A percentile compares a stretch with the other conserved stretches of the same genome.
Evolutionary conservation across 1,140 invertebrate genomes (phyloP).

Genomic region (Plutomurus gul): DNA sequence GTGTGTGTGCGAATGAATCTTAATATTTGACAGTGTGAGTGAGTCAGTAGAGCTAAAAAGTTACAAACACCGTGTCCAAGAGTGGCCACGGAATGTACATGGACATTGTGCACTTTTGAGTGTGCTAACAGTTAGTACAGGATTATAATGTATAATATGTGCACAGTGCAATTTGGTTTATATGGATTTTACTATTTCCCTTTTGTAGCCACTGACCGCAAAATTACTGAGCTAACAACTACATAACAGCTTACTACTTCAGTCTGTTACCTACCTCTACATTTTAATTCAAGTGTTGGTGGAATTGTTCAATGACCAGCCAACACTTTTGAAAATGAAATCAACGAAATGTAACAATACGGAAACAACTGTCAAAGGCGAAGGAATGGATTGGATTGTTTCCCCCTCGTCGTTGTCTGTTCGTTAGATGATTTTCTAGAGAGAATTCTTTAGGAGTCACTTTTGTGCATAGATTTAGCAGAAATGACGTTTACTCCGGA

Average conservation of each 20-base stretch:
- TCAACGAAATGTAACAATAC: conserved; percentile 21
- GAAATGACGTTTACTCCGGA: not conserved
- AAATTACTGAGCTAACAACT: not conserved
- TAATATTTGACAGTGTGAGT: too few species aligned
- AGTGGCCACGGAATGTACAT: too few species aligned
- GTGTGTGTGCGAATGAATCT: too few species aligned
- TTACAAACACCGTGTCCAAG: too few species aligned
- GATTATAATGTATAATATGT: not conserved
- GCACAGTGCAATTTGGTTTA: not conserved
- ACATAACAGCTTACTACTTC: not conserved
- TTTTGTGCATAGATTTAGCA: too few species aligned
- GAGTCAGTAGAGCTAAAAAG: too few species aligned
- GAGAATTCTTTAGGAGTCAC: too few species aligned
- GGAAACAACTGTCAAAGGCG: conserved; percentile 10
- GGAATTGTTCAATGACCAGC: not conserved
- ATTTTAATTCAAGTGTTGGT: too few species aligned
- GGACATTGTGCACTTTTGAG: too few species aligned
- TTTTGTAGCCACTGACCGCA: conserved; percentile 18
- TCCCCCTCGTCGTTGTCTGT: not conserved
- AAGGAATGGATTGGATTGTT: conserved; percentile 16
- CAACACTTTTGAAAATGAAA: conserved; percentile 13
- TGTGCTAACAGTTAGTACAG: too few species aligned
- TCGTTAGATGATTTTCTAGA: too few species aligned
- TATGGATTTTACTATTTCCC: not conserved
- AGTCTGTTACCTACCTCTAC: too few species aligned